These are phyloP conservation scores for Hylyphantes graminicola DNA, from an alignment of 1,140 invertebrate species.

Conservation along the genomic window DNA sequence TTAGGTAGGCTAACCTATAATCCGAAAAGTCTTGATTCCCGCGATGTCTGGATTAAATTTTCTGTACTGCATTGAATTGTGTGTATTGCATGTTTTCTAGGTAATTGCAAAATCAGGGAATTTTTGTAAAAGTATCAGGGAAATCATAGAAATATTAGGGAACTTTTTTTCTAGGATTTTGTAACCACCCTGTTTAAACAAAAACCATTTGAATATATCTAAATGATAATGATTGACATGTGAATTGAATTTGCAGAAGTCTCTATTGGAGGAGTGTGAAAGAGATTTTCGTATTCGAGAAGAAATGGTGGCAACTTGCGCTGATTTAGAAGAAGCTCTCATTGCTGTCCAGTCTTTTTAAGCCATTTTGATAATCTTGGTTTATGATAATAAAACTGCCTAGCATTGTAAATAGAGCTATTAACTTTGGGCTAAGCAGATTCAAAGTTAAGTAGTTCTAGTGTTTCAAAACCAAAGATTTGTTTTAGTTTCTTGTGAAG, in stretches of 20 bases:
- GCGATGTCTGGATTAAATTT: too few relatives aligned
- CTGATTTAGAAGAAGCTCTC: slow-evolving; percentile 22
- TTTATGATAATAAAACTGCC: neutral
- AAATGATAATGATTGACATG: neutral
- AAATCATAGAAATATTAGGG: too few relatives aligned
- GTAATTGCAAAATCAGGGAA: too few relatives aligned
- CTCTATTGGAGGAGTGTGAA: slow-evolving; percentile 13
- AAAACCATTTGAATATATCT: neutral
- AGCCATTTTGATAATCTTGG: neutral
- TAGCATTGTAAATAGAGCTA: too few relatives aligned
- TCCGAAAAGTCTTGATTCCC: too few relatives aligned
- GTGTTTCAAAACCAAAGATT: neutral
- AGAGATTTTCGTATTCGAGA: neutral
- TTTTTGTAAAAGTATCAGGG: too few relatives aligned
- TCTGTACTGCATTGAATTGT: too few relatives aligned
- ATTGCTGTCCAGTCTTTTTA: slow-evolving; percentile 12
- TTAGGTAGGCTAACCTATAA: too few relatives aligned
- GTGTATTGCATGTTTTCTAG: too few relatives aligned
- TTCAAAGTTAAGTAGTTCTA: neutral
- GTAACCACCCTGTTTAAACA: neutral
- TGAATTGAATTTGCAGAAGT: neutral
- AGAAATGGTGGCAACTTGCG: neutral
- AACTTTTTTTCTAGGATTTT: too few relatives aligned
- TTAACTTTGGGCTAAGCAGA: neutral
- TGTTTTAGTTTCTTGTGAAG: neutral